Percentiles rank a stretch among this genome's conserved stretches.
phyloP scores from a whole-genome alignment of 2,797 vertebrate genomes.

The Acestrorhynchus altus region DNA sequence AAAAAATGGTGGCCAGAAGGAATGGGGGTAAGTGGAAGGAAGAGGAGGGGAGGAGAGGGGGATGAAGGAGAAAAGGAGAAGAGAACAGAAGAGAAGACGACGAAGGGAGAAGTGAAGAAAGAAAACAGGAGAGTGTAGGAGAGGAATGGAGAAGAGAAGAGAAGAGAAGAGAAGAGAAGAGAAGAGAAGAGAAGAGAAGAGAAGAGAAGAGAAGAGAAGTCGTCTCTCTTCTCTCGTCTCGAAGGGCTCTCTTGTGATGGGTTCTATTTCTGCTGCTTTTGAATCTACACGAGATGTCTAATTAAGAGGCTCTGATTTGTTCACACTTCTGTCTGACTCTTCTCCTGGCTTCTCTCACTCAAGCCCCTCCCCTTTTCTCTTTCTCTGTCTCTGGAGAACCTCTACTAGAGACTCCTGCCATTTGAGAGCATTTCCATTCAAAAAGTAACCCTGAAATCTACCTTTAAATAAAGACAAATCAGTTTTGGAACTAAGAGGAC shows the following conservation, averaged over 20 bases:
- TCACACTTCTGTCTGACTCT: not conserved
- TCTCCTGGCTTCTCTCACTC: not conserved
- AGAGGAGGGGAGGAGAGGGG: not conserved
- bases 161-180: not conserved
- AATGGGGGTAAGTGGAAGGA: not conserved
- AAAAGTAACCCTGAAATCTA: not conserved
- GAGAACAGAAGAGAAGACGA: not conserved
- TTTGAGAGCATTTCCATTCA: slow-evolving; percentile 15
- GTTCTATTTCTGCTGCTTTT: slow-evolving; percentile 59
- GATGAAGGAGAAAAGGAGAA: not conserved
- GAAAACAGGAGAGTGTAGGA: not conserved
- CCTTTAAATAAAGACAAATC: too few species aligned
- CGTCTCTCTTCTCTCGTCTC: too few species aligned
- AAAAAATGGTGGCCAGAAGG: slow-evolving; percentile 3
- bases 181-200: not conserved
- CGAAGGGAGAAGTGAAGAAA: too few species aligned
- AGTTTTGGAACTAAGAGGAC: too few species aligned
- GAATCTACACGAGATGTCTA: slow-evolving; percentile 60
- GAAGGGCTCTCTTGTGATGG: slow-evolving; percentile 64
- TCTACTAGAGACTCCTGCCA: not conserved
- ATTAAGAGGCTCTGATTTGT: slow-evolving; percentile 70
- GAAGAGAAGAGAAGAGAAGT: not conserved
- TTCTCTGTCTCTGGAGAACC: slow-evolving; percentile 1
- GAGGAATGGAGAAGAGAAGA: not conserved
- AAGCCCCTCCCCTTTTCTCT: not conserved